A percentile compares a stretch with the other conserved stretches of the same genome.
Conservation (phyloP, 2,797 vertebrate species). For the Danio albolineatus region DNA sequence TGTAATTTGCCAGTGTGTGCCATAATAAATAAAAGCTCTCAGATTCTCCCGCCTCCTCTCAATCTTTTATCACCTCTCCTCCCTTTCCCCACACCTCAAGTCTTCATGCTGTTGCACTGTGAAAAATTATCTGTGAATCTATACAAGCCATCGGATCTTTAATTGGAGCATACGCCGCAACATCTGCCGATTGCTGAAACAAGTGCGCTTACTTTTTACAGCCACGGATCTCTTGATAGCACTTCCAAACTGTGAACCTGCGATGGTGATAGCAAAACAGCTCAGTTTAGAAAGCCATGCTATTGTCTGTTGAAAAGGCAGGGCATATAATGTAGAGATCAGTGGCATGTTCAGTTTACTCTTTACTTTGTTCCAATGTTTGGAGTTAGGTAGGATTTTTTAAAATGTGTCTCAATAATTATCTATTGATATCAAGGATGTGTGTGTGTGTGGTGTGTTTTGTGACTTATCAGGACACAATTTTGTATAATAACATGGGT, state of each 20-base stretch:
- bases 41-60: slow-evolving; percentile 25
- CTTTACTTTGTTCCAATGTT: not conserved
- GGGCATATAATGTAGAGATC: not conserved
- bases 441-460: too few species aligned
- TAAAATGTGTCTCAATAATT: too few species aligned
- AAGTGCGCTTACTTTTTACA: slow-evolving; percentile 28
- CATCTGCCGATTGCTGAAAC: slow-evolving; percentile 38
- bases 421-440: too few species aligned
- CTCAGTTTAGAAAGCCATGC: not conserved
- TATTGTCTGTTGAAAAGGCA: not conserved
- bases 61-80: slow-evolving; percentile 8
- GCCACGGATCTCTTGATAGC: slow-evolving; percentile 7
- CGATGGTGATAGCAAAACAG: slow-evolving; percentile 20
- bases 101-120: slow-evolving; percentile 34
- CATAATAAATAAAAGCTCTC: slow-evolving; percentile 61
- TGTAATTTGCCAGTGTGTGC: slow-evolving; percentile 59
- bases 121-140: slow-evolving; percentile 58
- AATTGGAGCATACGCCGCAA: slow-evolving; percentile 44
- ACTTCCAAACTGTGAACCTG: slow-evolving; percentile 6
- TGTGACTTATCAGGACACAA: too few species aligned
- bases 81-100: slow-evolving; percentile 25
- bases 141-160: slow-evolving; percentile 51
- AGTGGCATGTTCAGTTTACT: not conserved
- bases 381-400: not conserved
- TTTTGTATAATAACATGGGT: too few species aligned